These are phyloP conservation scores for Protomyctophum bolini DNA, from an alignment of 2,113 vertebrate species.

Conservation along the genomic window DNA sequence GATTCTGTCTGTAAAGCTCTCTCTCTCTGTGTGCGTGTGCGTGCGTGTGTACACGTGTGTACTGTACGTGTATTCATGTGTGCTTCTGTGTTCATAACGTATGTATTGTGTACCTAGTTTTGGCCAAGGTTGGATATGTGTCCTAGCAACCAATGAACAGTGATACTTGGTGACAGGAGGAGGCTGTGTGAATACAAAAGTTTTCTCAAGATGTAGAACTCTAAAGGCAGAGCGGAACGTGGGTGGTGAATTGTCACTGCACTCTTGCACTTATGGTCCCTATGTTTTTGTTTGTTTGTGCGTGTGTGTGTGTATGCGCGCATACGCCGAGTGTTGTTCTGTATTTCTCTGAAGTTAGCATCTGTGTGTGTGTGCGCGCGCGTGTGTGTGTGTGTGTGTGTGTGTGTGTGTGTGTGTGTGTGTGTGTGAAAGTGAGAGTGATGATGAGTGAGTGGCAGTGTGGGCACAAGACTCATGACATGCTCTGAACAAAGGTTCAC, in stretches of 20 bases:
- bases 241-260: too few species aligned
- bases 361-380: conserved; percentile 5
- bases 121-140: too few species aligned
- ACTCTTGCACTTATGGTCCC: too few species aligned
- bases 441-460: conserved; percentile 37
- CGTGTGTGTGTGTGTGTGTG: conserved; percentile 28
- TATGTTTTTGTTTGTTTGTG: not conserved
- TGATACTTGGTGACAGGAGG: too few species aligned
- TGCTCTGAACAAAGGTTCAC: conserved; percentile 55
- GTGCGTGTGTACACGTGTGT: conserved; percentile 9
- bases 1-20: too few species aligned
- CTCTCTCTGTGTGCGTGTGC: not conserved
- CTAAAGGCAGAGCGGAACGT: too few species aligned
- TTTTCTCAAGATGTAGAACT: too few species aligned
- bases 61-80: not conserved
- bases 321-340: not conserved
- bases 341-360: not conserved
- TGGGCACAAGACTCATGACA: conserved; percentile 58
- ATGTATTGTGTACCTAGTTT: too few species aligned
- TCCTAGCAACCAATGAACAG: too few species aligned
- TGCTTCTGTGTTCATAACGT: not conserved
- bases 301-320: not conserved
- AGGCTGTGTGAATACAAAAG: too few species aligned
- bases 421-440: conserved; percentile 40
- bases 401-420: conserved; percentile 19